Evolutionary conservation across 2,888 invertebrate species (phyloP).

Genomic region (Tryphoninae sp.): DNA sequence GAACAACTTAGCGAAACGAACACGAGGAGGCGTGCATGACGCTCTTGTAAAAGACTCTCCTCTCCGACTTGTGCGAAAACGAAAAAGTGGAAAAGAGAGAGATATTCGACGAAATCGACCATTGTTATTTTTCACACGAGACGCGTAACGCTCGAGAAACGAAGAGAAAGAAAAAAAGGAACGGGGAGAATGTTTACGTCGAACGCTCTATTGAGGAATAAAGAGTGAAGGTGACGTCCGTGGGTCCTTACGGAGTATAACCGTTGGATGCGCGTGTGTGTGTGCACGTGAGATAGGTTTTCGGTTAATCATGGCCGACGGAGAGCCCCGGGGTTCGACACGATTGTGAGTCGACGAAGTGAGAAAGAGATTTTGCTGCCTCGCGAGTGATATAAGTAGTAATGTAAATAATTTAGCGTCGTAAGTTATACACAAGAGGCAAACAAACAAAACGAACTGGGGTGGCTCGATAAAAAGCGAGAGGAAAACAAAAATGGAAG

Average conservation of each 20-base stretch:
- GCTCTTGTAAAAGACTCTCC: conserved; percentile 34
- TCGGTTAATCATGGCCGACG: neutral
- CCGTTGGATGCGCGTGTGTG: conserved; percentile 2
- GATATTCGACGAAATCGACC: conserved; percentile 22
- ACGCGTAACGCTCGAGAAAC: conserved; percentile 3
- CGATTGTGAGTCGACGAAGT: conserved; percentile 14
- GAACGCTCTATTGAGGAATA: conserved; percentile 3
- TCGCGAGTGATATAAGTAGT: conserved; percentile 57
- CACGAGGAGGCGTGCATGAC: conserved; percentile 11
- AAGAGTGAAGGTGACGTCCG: conserved; percentile 38
- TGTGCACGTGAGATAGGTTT: neutral
- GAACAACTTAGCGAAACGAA: conserved; percentile 36
- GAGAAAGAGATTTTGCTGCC: conserved; percentile 42
- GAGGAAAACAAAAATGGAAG: neutral
- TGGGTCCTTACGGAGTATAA: conserved; percentile 27
- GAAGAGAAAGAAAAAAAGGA: conserved; percentile 2
- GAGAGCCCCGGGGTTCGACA: neutral
- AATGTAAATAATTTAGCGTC: conserved; percentile 58
- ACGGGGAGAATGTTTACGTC: neutral
- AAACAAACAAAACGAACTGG: conserved; percentile 1
- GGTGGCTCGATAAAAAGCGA: conserved; percentile 42
- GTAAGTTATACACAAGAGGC: conserved; percentile 44
- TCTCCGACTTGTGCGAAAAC: neutral
- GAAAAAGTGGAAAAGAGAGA: conserved; percentile 22
- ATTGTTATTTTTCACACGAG: conserved; percentile 13